Conservation (phyloP, 2,888 invertebrate genomes). For the Tolmerus cingulatus region DNA sequence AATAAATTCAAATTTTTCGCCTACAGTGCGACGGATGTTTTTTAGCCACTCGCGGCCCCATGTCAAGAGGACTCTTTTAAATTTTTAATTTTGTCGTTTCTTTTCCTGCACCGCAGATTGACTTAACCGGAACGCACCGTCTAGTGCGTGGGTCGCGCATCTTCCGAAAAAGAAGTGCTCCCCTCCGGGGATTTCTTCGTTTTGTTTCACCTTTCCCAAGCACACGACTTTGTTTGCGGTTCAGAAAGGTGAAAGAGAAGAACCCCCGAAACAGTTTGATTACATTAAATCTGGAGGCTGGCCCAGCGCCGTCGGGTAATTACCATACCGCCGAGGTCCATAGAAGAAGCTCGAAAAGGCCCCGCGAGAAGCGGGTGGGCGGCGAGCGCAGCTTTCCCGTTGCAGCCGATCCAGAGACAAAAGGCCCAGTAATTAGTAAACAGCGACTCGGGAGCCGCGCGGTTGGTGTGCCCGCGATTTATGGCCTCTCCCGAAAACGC, state of each 20-base stretch:
- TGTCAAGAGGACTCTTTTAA: background rate
- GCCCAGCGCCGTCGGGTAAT: background rate
- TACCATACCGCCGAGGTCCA: background rate
- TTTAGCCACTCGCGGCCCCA: background rate
- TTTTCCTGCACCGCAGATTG: background rate
- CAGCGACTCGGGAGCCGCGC: background rate
- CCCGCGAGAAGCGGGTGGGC: background rate
- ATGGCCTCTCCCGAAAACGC: slow-evolving; percentile 5
- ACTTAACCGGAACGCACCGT: slow-evolving; percentile 1
- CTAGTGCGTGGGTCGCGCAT: slow-evolving; percentile 8
- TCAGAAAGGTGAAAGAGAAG: background rate
- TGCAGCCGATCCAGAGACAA: background rate
- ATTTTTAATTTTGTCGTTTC: background rate
- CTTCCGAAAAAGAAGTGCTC: slow-evolving; percentile 23
- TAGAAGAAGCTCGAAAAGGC: slow-evolving; percentile 16
- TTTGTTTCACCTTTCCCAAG: background rate
- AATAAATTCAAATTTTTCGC: background rate
- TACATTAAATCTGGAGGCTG: slow-evolving; percentile 10
- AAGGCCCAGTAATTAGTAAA: slow-evolving; percentile 23
- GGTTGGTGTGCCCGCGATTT: background rate
- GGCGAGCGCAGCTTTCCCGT: background rate
- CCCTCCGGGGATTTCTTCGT: background rate
- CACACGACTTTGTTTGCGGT: background rate
- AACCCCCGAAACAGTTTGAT: background rate
- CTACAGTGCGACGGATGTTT: background rate